Percentiles rank a stretch among this genome's conserved stretches.
Evolutionary conservation across 2,797 vertebrate genomes (phyloP).

Genomic region (Syncerus caffer): DNA sequence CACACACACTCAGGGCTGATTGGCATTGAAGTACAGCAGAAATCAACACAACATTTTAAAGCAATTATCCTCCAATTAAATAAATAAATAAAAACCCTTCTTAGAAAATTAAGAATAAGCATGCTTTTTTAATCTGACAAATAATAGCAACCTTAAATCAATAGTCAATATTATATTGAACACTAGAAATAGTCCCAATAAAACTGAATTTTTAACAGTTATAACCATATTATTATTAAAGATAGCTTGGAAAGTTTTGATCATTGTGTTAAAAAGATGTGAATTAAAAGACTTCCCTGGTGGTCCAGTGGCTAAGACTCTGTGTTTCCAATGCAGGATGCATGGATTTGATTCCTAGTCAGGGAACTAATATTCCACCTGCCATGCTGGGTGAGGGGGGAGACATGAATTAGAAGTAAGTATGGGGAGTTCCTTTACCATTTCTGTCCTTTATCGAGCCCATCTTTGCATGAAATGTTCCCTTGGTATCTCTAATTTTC

Average conservation of each 20-base stretch:
- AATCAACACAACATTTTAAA: background rate
- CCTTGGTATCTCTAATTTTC: no score
- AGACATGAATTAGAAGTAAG: background rate
- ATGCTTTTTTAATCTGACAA: background rate
- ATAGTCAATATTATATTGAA: background rate
- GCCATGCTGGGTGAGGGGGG: background rate
- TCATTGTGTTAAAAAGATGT: background rate
- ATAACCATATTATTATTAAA: background rate
- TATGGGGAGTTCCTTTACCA: background rate
- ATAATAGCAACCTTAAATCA: background rate
- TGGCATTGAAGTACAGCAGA: background rate
- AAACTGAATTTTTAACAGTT: background rate
- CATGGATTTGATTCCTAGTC: background rate
- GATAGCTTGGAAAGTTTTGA: background rate
- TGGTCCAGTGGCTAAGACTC: background rate
- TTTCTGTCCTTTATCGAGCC: no score
- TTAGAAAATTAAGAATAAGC: background rate
- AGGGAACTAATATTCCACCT: background rate
- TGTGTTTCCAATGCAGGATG: background rate
- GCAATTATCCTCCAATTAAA: background rate
- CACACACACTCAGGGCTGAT: background rate
- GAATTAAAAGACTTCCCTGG: background rate
- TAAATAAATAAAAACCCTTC: background rate
- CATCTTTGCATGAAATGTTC: no score
- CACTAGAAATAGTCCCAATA: background rate